Conservation (phyloP, 2,888 invertebrate species). For the Gymnosoma rotundatum region DNA sequence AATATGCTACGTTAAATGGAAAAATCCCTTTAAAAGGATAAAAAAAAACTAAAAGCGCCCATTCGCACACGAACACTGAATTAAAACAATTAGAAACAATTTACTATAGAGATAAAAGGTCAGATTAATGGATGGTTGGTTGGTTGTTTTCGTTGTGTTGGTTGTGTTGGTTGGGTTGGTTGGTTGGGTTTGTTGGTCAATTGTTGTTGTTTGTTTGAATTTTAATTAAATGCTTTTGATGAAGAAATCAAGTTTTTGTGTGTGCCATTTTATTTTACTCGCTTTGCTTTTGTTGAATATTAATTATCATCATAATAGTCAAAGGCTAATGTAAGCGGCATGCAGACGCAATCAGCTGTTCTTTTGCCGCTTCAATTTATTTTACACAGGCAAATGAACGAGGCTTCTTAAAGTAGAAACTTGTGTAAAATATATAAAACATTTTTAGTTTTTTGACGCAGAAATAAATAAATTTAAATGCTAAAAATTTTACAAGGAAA, state of each 20-base stretch:
- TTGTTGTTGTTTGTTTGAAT: not conserved
- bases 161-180: constrained; percentile 6
- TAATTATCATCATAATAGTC: too few relatives aligned
- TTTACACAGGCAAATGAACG: too few relatives aligned
- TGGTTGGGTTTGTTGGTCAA: not conserved
- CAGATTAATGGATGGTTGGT: constrained; percentile 12
- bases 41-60: not conserved
- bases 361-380: too few relatives aligned
- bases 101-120: not conserved
- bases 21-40: not conserved
- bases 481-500: too few relatives aligned
- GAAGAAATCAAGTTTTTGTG: not conserved
- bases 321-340: too few relatives aligned
- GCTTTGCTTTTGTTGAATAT: not conserved
- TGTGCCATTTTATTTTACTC: not conserved
- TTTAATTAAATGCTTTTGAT: constrained; percentile 24
- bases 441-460: too few relatives aligned
- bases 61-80: not conserved
- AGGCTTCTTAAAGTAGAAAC: too few relatives aligned
- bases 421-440: too few relatives aligned
- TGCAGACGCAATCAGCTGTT: too few relatives aligned
- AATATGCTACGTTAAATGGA: constrained; percentile 1
- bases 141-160: not conserved
- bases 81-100: constrained; percentile 20
- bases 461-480: too few relatives aligned